Evolutionary conservation across 2,888 invertebrate genomes (phyloP), one percentile per base, ranked within the genome.

Genomic region (Clunio marinus): DNA sequence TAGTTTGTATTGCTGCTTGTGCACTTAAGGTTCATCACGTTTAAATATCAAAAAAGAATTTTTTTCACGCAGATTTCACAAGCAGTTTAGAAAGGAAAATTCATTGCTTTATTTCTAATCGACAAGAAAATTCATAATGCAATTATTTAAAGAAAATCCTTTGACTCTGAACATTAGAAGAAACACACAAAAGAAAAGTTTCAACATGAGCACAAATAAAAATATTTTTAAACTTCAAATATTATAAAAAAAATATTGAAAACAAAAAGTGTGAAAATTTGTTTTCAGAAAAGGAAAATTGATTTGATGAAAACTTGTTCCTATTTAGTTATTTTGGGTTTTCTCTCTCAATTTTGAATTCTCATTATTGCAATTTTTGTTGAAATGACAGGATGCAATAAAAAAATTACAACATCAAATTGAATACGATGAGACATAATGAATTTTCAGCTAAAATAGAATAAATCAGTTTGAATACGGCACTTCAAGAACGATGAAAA

Each of bases 51-150:
- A 41, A 41, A 41, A 41, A 41, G 41, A 37, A 60, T 37, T 22
- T 22, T 5, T 24, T 20, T 22, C 62, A 62, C 62, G 62, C 62
- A 22, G 41, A 62, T 37, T 62, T 62, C 51, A 57, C 51, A 66
- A 63, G 28, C 22, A 20, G 20, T 24, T 27, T 66, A 22, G 28
- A 51, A 66, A 32, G 17, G 28, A 66, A 28, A 55, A 66, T 28
- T 28, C 20, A 20, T 66, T 35, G 35, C 20, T 51, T 62, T 62
- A 62, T 37, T 62, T 17, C 37, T 62, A 62, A 41, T 24, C 55
- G n/a, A 55, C 24, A 5, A n/a, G 37, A 62, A 62, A 37, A 41
- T 37, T 35, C n/a, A 35, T 35, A 37, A 62, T 5, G n/a, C 35
- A 62, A 62, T 22, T 62, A 62, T 62, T 62, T 37, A 62, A 28